Base-by-base conservation (phyloP, 2,113 vertebrate species). In the Cynoglossus semilaevis region DNA sequence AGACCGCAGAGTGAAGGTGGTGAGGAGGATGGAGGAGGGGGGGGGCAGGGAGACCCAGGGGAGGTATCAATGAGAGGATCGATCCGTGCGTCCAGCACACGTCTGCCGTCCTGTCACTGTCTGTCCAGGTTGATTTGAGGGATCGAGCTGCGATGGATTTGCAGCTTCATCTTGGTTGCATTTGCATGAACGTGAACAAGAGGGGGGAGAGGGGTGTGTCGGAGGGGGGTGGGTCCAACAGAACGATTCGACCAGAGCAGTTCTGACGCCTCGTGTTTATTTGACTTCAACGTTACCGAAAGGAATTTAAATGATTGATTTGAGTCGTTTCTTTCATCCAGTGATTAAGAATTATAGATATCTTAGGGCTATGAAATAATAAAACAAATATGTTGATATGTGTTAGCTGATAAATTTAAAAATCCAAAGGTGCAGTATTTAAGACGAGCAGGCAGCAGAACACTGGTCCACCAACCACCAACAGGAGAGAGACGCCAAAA, bases 31-130 rank as follows among this genome's bases (percentile, higher is more conserved):
- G 49, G 66, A 56, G 48, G 58, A 40, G 48, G 53, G 67, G 72
- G 34, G 38, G 46, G 51, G 37, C 42, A 10, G 59, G 16, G 38
- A 29, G 51, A 3, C 83, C 74, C 76, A 16, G 10, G 77, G 76
- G 83, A 83, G 59, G 62, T 81, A 76, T 87, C 79, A 84, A 51
- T 75, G 77, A 66, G 59, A 15, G 43, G 56, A 85, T 82, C 13
- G 83, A 87, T 82, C 81, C 60, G 61, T 73, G 61, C 66, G 40
- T 81, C 77, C 63, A 79, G 63, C 55, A 47, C 78, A 65, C 51
- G 63, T 66, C 67, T 58, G 56, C 63, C 51, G 49, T 65, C 70
- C 81, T 53, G 58, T 69, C 77, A 75, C 67, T 42, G 52, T 48
- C 76, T 58, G 63, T 58, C 51, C 50, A 66, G 59, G 45, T 79